Evolutionary conservation across 2,113 vertebrate genomes (phyloP), one percentile per base, ranked within the genome.

Genomic region (Montifringilla adamsi): DNA sequence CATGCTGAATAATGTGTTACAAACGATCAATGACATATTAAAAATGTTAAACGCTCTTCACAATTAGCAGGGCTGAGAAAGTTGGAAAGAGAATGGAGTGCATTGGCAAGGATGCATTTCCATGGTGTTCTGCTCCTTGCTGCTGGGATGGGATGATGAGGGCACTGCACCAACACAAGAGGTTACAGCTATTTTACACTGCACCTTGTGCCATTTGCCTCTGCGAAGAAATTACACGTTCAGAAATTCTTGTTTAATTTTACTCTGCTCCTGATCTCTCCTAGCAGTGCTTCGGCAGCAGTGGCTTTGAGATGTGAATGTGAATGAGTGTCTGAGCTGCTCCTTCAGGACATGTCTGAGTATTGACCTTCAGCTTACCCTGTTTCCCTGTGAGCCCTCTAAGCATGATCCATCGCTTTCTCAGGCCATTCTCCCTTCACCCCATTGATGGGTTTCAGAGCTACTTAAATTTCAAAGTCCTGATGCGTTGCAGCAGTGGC

Each of bases 341-440:
- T 96, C 96, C 96, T 97, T 80, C 82, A 93, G 96, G 97, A 97
- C 94, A 47, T 69, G 96, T 94, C 96, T 97, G 97, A 82, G 68
- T 94, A 85, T 83, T 98, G 98, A 98, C 98, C 98, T 98, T 98
- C 98, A 98, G 97, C 53, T 53, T 97, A 95, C 97, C 95, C 96
- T 92, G 89, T 37, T 97, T 98, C 97, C 97, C 98, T 97, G 85
- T 2, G 92, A 98, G 97, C 96, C 97, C 97, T 98, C 97, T 98
- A 97, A 97, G 97, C 97, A 97, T 98, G 97, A 98, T 98, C 98
- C 97, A 98, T 97, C 93, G 97, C 97, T 97, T 97, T 97, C 97
- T 95, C 94, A 87, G 97, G 97, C 98, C 97, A 97, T 98, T 98
- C 97, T 98, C 98, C 98, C 98, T 98, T 98, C 98, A 98, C 97